Evolutionary conservation across 2,797 vertebrate genomes (phyloP).

Genomic region (Phoxinus dragarum): DNA sequence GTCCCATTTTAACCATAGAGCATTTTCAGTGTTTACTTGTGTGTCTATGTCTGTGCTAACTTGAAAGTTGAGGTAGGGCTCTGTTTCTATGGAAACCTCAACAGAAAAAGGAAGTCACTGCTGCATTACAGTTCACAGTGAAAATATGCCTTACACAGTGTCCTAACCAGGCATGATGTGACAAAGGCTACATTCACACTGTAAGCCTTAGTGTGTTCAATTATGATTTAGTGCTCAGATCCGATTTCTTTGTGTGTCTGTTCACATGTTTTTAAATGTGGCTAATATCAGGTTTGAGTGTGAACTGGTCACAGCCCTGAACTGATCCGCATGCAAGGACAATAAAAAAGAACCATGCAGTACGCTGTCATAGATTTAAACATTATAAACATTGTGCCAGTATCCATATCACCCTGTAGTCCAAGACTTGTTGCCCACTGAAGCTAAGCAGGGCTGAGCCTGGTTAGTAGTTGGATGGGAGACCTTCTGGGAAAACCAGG

Average conservation of each 20-base stretch:
- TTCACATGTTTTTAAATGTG: neutral
- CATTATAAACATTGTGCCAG: too few species aligned
- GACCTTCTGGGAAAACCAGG: too few species aligned
- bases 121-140: conserved; percentile 71
- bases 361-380: too few species aligned
- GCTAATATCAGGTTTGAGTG: neutral
- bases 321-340: neutral
- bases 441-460: too few species aligned
- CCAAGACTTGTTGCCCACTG: too few species aligned
- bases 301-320: neutral
- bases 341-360: too few species aligned
- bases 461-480: too few species aligned
- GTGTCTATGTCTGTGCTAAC: conserved; percentile 62
- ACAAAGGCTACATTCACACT: neutral
- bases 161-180: neutral
- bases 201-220: neutral
- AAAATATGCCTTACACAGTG: conserved; percentile 57
- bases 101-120: conserved; percentile 70
- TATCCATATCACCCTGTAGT: too few species aligned
- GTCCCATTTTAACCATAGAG: neutral
- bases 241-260: neutral
- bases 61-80: conserved; percentile 73
- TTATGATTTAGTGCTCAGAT: neutral
- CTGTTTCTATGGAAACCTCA: conserved; percentile 82
- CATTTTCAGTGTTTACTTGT: conserved; percentile 47